Base-by-base conservation (phyloP, 2,113 vertebrate genomes). In the Emydocephalus ijimae region DNA sequence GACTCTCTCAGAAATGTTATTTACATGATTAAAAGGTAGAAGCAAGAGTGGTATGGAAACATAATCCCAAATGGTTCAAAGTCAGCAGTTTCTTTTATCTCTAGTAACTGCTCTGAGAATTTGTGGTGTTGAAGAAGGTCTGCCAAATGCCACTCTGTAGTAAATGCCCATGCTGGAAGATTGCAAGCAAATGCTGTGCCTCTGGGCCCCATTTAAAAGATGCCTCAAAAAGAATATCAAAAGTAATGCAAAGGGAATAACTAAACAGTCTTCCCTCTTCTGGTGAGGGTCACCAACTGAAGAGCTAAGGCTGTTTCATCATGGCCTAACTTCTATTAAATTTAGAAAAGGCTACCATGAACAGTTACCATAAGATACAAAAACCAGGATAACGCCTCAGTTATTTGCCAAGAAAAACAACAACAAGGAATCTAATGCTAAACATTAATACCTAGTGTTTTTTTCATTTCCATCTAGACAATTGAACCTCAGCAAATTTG, bases 401-500 rank as follows among this genome's bases (percentile, higher is more conserved):
- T 15, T 81, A 81, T 81, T 81, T 81, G 69, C 69, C n/a, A 39
- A 7, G 69, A 18, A 74, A 74, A 74, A 74, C 29, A 74, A 74
- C 14, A 14, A 34, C 64, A 15, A 5, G 2, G 1, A 39, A 81
- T 81, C 69, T 81, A 81, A 81, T 39, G n/a, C 15, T 81, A 39
- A 81, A 81, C 69, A 81, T 39, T 39, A 81, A 39, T 0, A 1
- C n/a, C 29, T 74, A 29, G 11, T 50, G 48, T 54, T 59, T 81
- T 81, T 39, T 39, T 8, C 39, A 39, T 81, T 20, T 81, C n/a
- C n/a, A 81, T 15, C n/a, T 81, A 39, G 69, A 39, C 11, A 69
- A 69, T 14, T 69, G 61, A 69, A 69, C 15, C 34, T 81, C 69
- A 39, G 29, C 94, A 59, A 61, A 95, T 81, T 92, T 96, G 89